A percentile compares a stretch with the other conserved stretches of the same genome.
Evolutionary conservation across 2,888 invertebrate genomes (phyloP).

Genomic region (Latheticus oryzae): DNA sequence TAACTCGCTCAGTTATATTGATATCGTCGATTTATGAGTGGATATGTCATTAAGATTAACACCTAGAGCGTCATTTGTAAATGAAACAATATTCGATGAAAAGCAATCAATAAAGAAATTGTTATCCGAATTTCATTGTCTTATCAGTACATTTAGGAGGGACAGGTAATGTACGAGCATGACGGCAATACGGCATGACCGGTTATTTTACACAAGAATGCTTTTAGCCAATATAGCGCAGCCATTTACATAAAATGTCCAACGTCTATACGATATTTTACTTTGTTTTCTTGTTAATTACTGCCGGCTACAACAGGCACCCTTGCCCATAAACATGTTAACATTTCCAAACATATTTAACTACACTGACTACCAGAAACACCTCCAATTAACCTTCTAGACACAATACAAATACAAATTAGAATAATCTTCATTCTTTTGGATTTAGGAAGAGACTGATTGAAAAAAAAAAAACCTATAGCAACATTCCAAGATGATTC

Average conservation of each 20-base stretch:
- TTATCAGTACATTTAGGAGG: conserved; percentile 55
- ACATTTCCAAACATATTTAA: conserved; percentile 28
- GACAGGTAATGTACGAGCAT: conserved; percentile 55
- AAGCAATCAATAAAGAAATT: conserved; percentile 54
- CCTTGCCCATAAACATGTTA: conserved; percentile 35
- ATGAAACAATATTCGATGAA: conserved; percentile 54
- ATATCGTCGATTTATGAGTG: conserved; percentile 40
- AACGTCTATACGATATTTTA: conserved; percentile 42
- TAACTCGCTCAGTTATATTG: conserved; percentile 35
- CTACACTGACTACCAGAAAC: conserved; percentile 26
- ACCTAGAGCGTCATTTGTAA: conserved; percentile 48
- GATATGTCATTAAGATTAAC: conserved; percentile 48
- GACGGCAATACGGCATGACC: conserved; percentile 48
- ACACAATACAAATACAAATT: conserved; percentile 4
- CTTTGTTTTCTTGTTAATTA: conserved; percentile 43
- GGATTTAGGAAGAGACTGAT: no score
- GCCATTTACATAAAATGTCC: conserved; percentile 53
- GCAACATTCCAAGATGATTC: conserved; percentile 21
- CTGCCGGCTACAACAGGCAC: conserved; percentile 29
- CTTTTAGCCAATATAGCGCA: conserved; percentile 57
- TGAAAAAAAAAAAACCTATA: conserved; percentile 28
- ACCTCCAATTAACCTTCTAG: conserved; percentile 19
- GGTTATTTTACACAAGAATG: conserved; percentile 57
- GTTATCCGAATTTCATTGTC: conserved; percentile 55
- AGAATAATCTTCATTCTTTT: neutral